Evolutionary conservation across 2,888 invertebrate species (phyloP), one percentile per base, ranked within the genome.

Genomic region (Galerucella nymphaeae): DNA sequence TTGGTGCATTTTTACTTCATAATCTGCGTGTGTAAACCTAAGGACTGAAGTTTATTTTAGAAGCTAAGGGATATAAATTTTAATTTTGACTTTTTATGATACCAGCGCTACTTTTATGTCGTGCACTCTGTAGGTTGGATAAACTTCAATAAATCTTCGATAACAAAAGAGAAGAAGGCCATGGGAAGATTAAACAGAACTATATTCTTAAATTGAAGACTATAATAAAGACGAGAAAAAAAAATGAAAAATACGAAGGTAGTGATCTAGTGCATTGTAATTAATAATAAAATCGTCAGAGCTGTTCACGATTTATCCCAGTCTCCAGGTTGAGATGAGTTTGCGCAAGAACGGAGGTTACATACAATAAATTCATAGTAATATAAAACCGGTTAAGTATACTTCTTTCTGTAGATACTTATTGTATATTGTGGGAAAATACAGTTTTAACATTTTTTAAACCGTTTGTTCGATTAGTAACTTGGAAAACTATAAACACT

Each of bases 391-490:
- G 84, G 84, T 84, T 82, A 80, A 82, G 79, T 78, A 76, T 78
- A 80, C 79, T 79, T 80, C 79, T 80, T 78, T 80, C 77, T 75
- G 77, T 75, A 77, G 77, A 80, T 82, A 80, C 80, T 82, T 82
- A 83, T 79, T 82, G 80, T 81, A 81, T 83, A 83, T 83, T 84
- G 83, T 84, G 83, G 83, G 84, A 84, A 84, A 83, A 83, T 81
- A 66, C 72, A 64, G 76, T 68, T 66, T 74, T 66, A 61, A 50
- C 57, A 59, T 16, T 69, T 66, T 75, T 74, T 75, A 70, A 71
- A 71, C 71, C 70, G 74, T 72, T 72, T 72, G 20, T 74, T 76
- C 65, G 72, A 74, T 74, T 74, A 74, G 62, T 66, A 67, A 45
- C 70, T 59, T 50, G 71, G 69, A 74, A 74, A 74, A 74, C 61